Conservation (phyloP, 2,113 vertebrate genomes). For the Pollimyrus isidori region DNA sequence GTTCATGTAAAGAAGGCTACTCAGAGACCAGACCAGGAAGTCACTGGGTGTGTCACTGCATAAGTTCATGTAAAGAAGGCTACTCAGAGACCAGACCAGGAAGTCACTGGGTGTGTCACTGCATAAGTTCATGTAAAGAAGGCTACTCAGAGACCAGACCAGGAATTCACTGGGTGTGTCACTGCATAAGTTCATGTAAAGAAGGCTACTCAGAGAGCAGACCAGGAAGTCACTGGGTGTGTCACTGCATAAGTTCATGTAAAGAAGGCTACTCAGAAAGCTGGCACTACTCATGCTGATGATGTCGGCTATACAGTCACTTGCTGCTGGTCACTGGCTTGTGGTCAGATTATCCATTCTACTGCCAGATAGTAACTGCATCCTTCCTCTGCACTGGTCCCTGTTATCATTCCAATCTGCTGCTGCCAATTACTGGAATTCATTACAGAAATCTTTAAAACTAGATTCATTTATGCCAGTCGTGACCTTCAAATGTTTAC, state of each 20-base stretch:
- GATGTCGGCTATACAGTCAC: background rate
- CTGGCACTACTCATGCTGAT: background rate
- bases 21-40: background rate
- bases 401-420: too few relatives aligned
- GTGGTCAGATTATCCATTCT: background rate
- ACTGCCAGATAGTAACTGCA: background rate
- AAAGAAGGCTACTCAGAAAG: background rate
- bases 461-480: background rate
- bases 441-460: too few relatives aligned
- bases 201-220: background rate
- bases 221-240: background rate
- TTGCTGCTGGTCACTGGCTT: background rate
- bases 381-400: background rate
- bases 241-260: background rate
- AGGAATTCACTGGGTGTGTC: too few relatives aligned
- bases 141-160: background rate
- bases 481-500: background rate
- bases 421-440: too few relatives aligned
- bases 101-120: background rate
- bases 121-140: background rate
- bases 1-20: background rate
- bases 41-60: background rate
- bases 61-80: background rate
- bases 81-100: background rate
- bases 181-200: background rate